phyloP scores from a whole-genome alignment of 2,113 vertebrate genomes.

The Gymnocephalus cernua region DNA sequence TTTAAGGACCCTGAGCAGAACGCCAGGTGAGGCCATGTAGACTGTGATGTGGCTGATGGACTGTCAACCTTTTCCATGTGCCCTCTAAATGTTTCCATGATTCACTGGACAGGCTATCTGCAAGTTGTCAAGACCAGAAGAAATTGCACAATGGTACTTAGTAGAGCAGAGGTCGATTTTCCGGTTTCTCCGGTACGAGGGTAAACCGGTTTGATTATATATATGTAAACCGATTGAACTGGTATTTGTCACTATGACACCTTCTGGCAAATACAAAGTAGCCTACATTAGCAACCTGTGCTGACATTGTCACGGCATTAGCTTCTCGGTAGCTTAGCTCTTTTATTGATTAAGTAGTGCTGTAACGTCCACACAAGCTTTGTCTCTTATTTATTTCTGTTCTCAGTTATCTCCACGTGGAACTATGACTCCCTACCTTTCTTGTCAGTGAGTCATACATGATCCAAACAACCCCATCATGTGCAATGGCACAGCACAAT shows the following conservation, averaged over 20 bases:
- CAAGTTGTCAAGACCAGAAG: background rate
- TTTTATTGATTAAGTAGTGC: too few species aligned
- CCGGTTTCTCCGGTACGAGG: too few species aligned
- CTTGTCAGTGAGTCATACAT: constrained; percentile 42
- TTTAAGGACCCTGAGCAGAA: constrained; percentile 89
- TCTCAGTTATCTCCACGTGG: background rate
- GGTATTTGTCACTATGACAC: too few species aligned
- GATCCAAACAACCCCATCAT: background rate
- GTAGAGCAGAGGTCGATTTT: too few species aligned
- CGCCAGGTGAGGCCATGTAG: constrained; percentile 84
- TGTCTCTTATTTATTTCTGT: background rate
- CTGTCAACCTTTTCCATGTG: background rate
- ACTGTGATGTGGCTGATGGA: background rate
- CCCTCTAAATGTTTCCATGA: background rate
- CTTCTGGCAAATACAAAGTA: too few species aligned
- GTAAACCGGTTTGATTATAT: too few species aligned
- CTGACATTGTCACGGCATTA: too few species aligned
- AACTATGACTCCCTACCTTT: background rate
- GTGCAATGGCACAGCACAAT: constrained; percentile 1
- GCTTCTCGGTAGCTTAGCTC: too few species aligned
- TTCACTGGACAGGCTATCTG: background rate
- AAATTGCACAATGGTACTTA: background rate
- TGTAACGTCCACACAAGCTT: too few species aligned
- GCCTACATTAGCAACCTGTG: too few species aligned
- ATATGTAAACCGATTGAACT: too few species aligned